These are phyloP conservation scores for Acanthaster planci DNA, from an alignment of 35 echinoderm and acorn worm species.

Conservation along the genomic window DNA sequence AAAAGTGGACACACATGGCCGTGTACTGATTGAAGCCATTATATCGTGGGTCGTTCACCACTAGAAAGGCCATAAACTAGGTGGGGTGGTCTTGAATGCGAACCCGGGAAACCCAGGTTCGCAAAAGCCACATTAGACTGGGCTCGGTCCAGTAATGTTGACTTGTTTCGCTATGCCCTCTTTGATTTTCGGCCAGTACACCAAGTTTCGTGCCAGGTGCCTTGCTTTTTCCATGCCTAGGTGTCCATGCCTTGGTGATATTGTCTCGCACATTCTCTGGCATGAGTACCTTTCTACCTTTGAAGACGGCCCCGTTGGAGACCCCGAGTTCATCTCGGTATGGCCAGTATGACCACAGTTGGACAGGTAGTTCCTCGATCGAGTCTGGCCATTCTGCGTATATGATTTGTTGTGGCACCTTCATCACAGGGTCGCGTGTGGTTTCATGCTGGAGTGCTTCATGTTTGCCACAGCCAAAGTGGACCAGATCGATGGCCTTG, in stretches of 20 bases:
- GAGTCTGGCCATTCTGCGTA: conserved; percentile 37
- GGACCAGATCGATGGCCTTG: too few relatives aligned
- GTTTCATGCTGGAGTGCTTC: too few relatives aligned
- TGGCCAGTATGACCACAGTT: conserved; percentile 19
- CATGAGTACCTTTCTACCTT: neutral
- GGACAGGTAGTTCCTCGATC: conserved; percentile 29
- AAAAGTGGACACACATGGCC: too few relatives aligned
- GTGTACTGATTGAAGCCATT: too few relatives aligned
- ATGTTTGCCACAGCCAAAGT: too few relatives aligned
- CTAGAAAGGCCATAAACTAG: too few relatives aligned
- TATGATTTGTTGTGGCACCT: neutral
- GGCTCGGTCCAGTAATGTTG: too few relatives aligned
- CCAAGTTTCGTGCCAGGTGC: conserved; percentile 7
- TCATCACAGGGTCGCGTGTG: too few relatives aligned
- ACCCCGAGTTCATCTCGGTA: conserved; percentile 44
- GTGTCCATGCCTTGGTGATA: conserved; percentile 30
- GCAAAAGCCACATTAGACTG: too few relatives aligned
- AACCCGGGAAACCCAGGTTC: too few relatives aligned
- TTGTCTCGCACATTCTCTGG: neutral
- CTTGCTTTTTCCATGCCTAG: conserved; percentile 49
- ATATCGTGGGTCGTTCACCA: too few relatives aligned
- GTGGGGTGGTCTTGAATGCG: too few relatives aligned
- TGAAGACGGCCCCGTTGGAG: conserved; percentile 28
- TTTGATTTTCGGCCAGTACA: conserved; percentile 45
- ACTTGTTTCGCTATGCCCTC: conserved; percentile 38